A percentile compares a stretch with the other conserved stretches of the same genome.
These are phyloP conservation scores for Amazona ochrocephala DNA, from an alignment of 2,797 vertebrate genomes.

Conservation along the genomic window DNA sequence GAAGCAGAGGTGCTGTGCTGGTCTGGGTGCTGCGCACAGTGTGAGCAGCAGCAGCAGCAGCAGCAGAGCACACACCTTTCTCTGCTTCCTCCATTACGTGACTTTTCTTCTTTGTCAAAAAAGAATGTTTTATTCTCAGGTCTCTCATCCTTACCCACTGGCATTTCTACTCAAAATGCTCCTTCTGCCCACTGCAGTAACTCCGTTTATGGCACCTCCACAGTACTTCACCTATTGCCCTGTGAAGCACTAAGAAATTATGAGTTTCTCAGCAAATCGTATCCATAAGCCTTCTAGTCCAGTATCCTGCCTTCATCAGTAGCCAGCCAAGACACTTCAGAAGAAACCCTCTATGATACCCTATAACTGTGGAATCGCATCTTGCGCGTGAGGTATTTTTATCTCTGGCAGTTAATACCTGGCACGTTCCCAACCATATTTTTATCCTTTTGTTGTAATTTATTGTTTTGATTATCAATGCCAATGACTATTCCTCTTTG, in stretches of 20 bases:
- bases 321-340: not conserved
- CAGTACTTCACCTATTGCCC: not conserved
- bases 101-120: not conserved
- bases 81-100: not conserved
- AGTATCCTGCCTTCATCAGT: not conserved
- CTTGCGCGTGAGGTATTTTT: not conserved
- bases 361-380: not conserved
- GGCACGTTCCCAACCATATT: not conserved
- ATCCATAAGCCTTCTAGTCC: not conserved
- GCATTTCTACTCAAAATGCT: not conserved
- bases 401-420: not conserved
- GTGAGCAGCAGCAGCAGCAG: not conserved
- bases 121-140: not conserved
- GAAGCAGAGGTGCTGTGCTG: not conserved
- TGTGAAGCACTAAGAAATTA: not conserved
- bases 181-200: not conserved
- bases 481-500: not conserved
- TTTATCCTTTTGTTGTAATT: constrained; percentile 11
- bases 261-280: not conserved
- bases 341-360: not conserved
- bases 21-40: not conserved
- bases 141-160: not conserved
- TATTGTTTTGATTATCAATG: constrained; percentile 11
- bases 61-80: not conserved
- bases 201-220: not conserved